Evolutionary conservation across 2,113 vertebrate species (phyloP).

Genomic region (Corythaeola cristata): DNA sequence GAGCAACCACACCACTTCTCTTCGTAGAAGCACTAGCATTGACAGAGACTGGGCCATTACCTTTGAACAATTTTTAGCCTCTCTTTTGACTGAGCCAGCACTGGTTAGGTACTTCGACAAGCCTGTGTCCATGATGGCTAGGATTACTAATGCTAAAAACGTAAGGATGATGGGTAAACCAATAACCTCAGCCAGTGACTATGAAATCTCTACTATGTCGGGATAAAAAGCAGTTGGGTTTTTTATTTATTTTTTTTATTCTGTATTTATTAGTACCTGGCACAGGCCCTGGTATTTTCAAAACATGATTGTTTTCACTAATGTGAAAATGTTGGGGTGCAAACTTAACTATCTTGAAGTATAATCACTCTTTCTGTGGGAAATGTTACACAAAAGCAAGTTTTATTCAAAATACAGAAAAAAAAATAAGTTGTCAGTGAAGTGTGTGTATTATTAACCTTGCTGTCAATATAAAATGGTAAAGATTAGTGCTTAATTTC

Average conservation of each 20-base stretch:
- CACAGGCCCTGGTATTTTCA: conserved; percentile 71
- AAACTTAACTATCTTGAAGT: conserved; percentile 24
- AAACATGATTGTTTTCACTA: conserved; percentile 54
- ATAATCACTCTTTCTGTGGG: conserved; percentile 59
- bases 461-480: conserved; percentile 68
- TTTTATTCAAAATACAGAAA: conserved; percentile 50
- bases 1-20: conserved; percentile 60
- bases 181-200: conserved; percentile 86
- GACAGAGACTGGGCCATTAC: conserved; percentile 98
- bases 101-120: conserved; percentile 96
- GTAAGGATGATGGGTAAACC: conserved; percentile 85
- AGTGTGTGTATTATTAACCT: conserved; percentile 70
- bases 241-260: conserved; percentile 59
- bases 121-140: conserved; percentile 86
- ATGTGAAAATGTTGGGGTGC: conserved; percentile 63
- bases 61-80: conserved; percentile 96
- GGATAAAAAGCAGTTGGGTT: conserved; percentile 71
- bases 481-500: conserved; percentile 64
- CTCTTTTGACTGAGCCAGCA: conserved; percentile 91
- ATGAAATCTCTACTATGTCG: conserved; percentile 90
- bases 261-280: conserved; percentile 74
- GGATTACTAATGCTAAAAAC: conserved; percentile 93
- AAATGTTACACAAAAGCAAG: conserved; percentile 43
- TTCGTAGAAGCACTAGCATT: conserved; percentile 86
- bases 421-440: conserved; percentile 58